These are phyloP conservation scores for Bombus breviceps DNA, from an alignment of 1,140 invertebrate species.

Conservation along the genomic window DNA sequence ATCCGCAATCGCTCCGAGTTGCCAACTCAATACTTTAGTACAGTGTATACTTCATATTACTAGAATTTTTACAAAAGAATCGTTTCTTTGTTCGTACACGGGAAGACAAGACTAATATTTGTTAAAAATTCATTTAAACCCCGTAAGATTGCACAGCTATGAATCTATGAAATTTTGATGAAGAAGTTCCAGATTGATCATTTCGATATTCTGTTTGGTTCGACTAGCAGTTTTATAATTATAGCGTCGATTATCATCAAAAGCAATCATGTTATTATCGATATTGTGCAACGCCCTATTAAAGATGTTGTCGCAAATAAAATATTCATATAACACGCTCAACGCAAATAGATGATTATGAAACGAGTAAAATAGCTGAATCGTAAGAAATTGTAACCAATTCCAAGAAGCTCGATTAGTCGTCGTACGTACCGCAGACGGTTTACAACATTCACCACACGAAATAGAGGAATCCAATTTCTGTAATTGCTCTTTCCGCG, in stretches of 20 bases:
- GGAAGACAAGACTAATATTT: too few species aligned
- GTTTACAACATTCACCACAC: background rate
- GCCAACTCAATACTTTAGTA: too few species aligned
- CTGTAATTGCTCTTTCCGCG: background rate
- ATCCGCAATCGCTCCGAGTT: too few species aligned
- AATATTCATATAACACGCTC: background rate
- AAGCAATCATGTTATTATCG: background rate
- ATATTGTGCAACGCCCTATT: background rate
- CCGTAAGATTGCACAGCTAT: background rate
- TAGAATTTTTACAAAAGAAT: too few species aligned
- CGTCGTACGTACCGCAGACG: background rate
- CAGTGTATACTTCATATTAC: too few species aligned
- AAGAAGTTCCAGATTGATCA: background rate
- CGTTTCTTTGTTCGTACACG: too few species aligned
- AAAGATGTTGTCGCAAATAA: background rate
- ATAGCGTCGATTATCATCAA: background rate
- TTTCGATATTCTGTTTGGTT: background rate
- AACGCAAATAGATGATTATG: background rate
- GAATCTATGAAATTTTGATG: too few species aligned
- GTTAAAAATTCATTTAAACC: background rate
- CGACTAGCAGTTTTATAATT: too few species aligned
- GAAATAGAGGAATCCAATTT: background rate
- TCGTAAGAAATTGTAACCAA: background rate
- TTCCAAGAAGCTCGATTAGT: background rate
- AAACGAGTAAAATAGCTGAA: background rate